A percentile compares a stretch with the other conserved stretches of the same genome.
Conservation (phyloP, 2,113 vertebrate species). For the Chaetops frenatus region DNA sequence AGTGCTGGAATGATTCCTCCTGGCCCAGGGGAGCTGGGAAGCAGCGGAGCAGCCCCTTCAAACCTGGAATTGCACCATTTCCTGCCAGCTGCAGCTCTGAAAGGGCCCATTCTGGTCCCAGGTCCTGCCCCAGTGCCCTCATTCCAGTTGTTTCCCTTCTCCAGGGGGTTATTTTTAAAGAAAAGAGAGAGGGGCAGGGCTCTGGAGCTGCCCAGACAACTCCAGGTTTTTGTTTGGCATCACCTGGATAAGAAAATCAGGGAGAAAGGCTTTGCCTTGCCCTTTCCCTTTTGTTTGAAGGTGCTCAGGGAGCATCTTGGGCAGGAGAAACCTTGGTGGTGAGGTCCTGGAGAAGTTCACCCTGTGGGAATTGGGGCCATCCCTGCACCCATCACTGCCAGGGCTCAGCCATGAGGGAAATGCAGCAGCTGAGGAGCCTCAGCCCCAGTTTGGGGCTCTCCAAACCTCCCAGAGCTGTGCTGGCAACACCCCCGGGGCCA, state of each 20-base stretch:
- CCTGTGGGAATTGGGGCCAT: fast-evolving
- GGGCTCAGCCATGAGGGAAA: neutral
- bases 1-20: neutral
- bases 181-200: neutral
- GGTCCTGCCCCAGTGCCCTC: constrained; percentile 48
- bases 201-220: neutral
- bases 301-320: neutral
- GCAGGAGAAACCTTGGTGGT: neutral
- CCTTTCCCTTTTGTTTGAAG: neutral
- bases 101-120: neutral
- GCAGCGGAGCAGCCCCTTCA: neutral
- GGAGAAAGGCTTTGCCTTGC: neutral
- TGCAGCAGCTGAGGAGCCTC: neutral
- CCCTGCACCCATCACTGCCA: neutral
- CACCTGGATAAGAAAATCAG: constrained; percentile 26
- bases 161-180: constrained; percentile 41
- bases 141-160: constrained; percentile 51
- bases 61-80: constrained; percentile 18
- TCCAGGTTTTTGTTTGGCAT: neutral
- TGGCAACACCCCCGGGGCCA: neutral
- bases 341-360: neutral
- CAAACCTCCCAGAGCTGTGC: neutral
- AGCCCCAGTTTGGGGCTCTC: neutral
- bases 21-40: neutral
- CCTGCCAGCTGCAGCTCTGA: constrained; percentile 8